Conservation (phyloP, 2,113 vertebrate species). For the Xiphias gladius region DNA sequence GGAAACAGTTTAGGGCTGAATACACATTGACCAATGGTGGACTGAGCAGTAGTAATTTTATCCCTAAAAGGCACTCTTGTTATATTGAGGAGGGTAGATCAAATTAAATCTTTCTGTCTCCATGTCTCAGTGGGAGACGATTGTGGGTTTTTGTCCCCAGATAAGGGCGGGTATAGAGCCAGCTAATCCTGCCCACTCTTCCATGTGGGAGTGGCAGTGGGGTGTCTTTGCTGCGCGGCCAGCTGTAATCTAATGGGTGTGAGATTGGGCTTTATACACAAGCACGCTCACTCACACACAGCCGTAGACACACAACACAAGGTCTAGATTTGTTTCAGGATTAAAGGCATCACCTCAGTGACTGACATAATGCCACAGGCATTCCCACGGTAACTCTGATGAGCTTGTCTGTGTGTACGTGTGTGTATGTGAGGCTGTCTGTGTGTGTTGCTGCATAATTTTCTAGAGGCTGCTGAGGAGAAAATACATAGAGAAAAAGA, state of each 20-base stretch:
- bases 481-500: constrained; percentile 21
- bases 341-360: constrained; percentile 80
- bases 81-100: constrained; percentile 69
- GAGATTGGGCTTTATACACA: constrained; percentile 68
- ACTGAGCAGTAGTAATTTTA: constrained; percentile 76
- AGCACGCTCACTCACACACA: constrained; percentile 68
- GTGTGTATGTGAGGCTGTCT: constrained; percentile 7
- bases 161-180: constrained; percentile 81
- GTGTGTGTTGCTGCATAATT: neutral
- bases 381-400: constrained; percentile 81
- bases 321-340: constrained; percentile 80
- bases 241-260: constrained; percentile 81
- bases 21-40: constrained; percentile 68
- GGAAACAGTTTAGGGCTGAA: constrained; percentile 65
- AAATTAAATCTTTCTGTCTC: constrained; percentile 76
- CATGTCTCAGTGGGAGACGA: constrained; percentile 71
- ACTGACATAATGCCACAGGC: constrained; percentile 79
- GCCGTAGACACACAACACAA: constrained; percentile 64
- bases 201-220: constrained; percentile 80
- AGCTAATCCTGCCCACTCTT: constrained; percentile 84
- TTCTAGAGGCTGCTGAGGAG: constrained; percentile 31
- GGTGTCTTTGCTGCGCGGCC: constrained; percentile 82
- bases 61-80: constrained; percentile 76
- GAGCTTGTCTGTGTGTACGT: constrained; percentile 25
- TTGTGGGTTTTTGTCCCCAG: constrained; percentile 83